Evolutionary conservation across 92 coral and sea anemone species (phyloP).

Genomic region (Umimayanthus kanabou): DNA sequence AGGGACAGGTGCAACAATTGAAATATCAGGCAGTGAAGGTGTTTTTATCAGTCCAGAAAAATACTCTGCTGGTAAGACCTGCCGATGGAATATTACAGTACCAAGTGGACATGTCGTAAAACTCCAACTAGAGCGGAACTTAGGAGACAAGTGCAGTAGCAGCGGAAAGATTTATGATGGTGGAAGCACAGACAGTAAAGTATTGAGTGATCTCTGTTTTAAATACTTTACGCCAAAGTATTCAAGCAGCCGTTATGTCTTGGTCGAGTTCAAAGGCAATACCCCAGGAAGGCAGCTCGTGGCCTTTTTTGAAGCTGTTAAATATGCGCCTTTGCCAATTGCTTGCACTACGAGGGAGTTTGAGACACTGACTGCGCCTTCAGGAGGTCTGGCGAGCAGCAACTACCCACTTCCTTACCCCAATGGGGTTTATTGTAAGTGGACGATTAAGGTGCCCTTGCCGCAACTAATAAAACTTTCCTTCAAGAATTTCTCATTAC

Average conservation of each 20-base stretch:
- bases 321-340: slow-evolving; percentile 17
- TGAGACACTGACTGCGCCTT: not conserved
- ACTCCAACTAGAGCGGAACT: not conserved
- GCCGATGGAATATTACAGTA: slow-evolving; percentile 36
- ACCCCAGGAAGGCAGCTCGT: not conserved
- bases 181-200: slow-evolving; percentile 3
- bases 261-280: slow-evolving; percentile 27
- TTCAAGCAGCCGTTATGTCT: slow-evolving; percentile 23
- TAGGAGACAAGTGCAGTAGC: not conserved
- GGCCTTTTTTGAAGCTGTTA: slow-evolving; percentile 23
- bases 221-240: slow-evolving; percentile 2
- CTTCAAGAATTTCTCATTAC: slow-evolving; percentile 28
- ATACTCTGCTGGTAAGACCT: not conserved
- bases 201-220: slow-evolving; percentile 30
- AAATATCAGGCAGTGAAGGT: slow-evolving; percentile 22
- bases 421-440: slow-evolving; percentile 1
- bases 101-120: slow-evolving; percentile 24
- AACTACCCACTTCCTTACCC: slow-evolving; percentile 33
- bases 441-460: slow-evolving; percentile 17
- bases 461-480: slow-evolving; percentile 14
- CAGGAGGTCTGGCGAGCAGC: slow-evolving; percentile 9
- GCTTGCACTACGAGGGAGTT: not conserved
- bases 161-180: slow-evolving; percentile 34
- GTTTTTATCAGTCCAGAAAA: slow-evolving; percentile 29
- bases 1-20: slow-evolving; percentile 18